Evolutionary conservation across 2,888 invertebrate species (phyloP), one percentile per base, ranked within the genome.

Genomic region (Arctia plantaginis): DNA sequence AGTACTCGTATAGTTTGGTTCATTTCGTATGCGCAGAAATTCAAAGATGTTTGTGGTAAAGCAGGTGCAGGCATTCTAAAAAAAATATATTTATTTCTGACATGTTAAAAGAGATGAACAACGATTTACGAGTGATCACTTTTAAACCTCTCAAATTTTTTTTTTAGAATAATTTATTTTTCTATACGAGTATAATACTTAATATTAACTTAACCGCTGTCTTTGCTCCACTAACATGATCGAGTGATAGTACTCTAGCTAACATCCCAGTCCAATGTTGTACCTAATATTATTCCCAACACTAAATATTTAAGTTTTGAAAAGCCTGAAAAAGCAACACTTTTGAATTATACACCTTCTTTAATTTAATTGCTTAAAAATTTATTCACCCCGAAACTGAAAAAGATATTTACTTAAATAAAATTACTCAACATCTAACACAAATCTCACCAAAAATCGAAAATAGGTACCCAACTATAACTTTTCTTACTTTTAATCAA

Each of bases 401-500:
- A 59, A 27, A 13, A 27, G 23, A 27, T 15, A 59, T 13, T n/a
- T 59, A 1, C 12, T 27, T 12, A 30, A 30, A 47, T 12, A 33
- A 47, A 47, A 47, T 44, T 4, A 44, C 30, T 20, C n/a, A 20
- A 20, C 20, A 44, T 47, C 44, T 67, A 30, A 67, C 12, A 67
- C 12, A 6, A 67, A 67, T 33, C 47, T 47, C 23, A 47, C 30
- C 23, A 30, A 44, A 67, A 67, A 23, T 30, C 18, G 30, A 10
- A 3, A 30, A 44, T 20, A 3, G 33, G 13, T 66, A 62, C n/a
- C 59, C 33, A 30, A 27, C 39, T 64, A 66, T 68, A 62, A 20
- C 35, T 27, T 39, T 55, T 39, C 69, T 73, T 70, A 33, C 51
- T 59, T 69, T 69, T 64, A 73, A 73, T 69, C 69, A 73, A 66